Percentiles rank a stretch among this genome's conserved stretches.
Conservation (phyloP, 2,113 vertebrate genomes). For the Mirounga angustirostris region DNA sequence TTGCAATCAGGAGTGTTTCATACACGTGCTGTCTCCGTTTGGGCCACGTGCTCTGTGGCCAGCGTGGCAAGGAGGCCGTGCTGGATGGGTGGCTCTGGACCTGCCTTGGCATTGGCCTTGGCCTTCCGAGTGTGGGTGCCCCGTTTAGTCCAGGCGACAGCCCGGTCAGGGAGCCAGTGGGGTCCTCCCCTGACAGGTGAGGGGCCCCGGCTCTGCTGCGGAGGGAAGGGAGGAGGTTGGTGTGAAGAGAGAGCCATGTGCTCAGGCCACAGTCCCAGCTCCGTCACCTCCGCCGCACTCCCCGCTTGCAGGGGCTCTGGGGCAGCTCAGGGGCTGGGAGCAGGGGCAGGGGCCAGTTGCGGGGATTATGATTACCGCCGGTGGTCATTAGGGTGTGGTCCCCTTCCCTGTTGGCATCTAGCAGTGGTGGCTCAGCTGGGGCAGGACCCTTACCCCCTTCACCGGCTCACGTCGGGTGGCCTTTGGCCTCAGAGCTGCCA, state of each 20-base stretch:
- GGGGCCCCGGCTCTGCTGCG: background rate
- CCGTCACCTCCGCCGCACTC: no score
- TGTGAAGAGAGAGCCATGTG: background rate
- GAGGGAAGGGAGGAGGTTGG: background rate
- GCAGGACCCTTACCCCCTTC: background rate
- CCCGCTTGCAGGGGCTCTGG: background rate
- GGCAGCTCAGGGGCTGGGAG: background rate
- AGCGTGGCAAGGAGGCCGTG: rapidly evolving
- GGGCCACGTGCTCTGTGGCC: rapidly evolving
- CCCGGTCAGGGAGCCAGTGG: rapidly evolving
- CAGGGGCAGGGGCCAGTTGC: rapidly evolving
- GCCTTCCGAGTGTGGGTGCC: rapidly evolving
- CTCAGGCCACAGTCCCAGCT: background rate
- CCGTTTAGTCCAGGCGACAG: background rate
- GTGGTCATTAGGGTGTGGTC: rapidly evolving
- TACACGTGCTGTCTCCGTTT: rapidly evolving
- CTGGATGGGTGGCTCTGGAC: background rate
- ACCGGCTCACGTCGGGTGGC: rapidly evolving
- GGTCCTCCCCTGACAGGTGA: no score
- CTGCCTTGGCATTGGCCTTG: background rate
- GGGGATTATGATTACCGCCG: background rate
- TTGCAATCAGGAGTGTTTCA: rapidly evolving
- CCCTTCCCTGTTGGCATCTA: background rate
- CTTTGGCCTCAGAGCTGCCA: background rate
- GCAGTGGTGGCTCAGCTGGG: background rate